Percentiles rank a stretch among this genome's conserved stretches.
Evolutionary conservation across 2,113 vertebrate genomes (phyloP).

Genomic region (Progne subis): DNA sequence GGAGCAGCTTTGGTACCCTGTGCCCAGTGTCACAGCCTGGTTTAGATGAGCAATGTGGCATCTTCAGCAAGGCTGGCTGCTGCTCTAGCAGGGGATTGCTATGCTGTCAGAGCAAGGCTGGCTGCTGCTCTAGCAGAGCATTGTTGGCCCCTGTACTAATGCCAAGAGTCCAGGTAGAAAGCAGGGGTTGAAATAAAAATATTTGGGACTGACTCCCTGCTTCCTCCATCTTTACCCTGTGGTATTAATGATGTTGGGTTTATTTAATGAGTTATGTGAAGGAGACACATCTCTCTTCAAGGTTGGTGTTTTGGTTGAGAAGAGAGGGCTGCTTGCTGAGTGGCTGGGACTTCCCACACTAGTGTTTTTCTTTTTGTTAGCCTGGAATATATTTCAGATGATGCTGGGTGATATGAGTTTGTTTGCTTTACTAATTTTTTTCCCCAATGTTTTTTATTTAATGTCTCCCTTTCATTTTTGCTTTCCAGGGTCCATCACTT

Average conservation of each 20-base stretch:
- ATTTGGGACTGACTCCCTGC: neutral
- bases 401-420: neutral
- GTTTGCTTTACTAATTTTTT: neutral
- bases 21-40: neutral
- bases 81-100: neutral
- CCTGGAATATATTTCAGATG: neutral
- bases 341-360: neutral
- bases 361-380: neutral
- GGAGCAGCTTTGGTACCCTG: neutral
- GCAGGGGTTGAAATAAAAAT: neutral
- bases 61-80: neutral
- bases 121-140: neutral
- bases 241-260: neutral
- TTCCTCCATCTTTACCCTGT: neutral
- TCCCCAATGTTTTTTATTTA: neutral
- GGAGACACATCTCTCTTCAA: neutral
- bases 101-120: neutral
- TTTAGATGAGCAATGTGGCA: neutral
- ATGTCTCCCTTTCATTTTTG: neutral
- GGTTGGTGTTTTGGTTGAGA: neutral
- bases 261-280: neutral
- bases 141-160: neutral
- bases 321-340: neutral
- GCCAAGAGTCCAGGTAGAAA: neutral
- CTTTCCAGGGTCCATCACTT: slow-evolving; percentile 78